Base-by-base conservation (phyloP, 2,113 vertebrate species). In the Alexandromys fortis region DNA sequence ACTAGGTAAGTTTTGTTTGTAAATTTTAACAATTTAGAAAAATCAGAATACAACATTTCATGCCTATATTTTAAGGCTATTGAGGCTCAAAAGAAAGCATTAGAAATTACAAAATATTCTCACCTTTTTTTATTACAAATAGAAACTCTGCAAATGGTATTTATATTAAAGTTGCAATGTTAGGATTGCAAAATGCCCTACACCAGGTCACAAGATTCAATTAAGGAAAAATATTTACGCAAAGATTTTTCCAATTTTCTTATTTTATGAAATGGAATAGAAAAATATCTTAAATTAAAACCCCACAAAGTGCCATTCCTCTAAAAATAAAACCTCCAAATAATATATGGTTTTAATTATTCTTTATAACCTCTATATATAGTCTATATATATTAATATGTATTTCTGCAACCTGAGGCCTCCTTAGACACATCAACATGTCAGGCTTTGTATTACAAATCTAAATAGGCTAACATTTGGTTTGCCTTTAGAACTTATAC, bases 201-300 rank as follows among this genome's bases (percentile, higher is more conserved):
- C 0, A 92, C 21, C 13, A 92, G 24, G 55, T 83, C 78, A 93
- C n/a, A 86, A 72, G 42, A 92, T 61, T 72, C 67, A 91, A 83
- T 92, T 77, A 61, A 89, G 38, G 6, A 68, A 90, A 97, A 49
- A 73, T 35, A 94, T 11, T 10, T 77, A 77, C n/a, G 42, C 22
- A 33, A 90, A 33, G n/a, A 58, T 7, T 88, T 77, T 87, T 82
- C 35, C 68, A 79, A 45, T 22, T 19, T 49, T 45, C 68, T 92
- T 85, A 38, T 91, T 92, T 89, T 79, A 91, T 91, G 45, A 86
- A 96, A 47, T 79, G 8, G 7, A 65, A 79, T 77, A 94, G 28
- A 93, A 93, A 94, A 96, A 28, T 81, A 92, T n/a, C 93, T 94
- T 92, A 91, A 85, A 90, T 67, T 76, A 85, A 91, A 88, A 42